A percentile compares a stretch with the other conserved stretches of the same genome.
phyloP scores from a whole-genome alignment of 2,888 invertebrate genomes.

The Taenaris catops region DNA sequence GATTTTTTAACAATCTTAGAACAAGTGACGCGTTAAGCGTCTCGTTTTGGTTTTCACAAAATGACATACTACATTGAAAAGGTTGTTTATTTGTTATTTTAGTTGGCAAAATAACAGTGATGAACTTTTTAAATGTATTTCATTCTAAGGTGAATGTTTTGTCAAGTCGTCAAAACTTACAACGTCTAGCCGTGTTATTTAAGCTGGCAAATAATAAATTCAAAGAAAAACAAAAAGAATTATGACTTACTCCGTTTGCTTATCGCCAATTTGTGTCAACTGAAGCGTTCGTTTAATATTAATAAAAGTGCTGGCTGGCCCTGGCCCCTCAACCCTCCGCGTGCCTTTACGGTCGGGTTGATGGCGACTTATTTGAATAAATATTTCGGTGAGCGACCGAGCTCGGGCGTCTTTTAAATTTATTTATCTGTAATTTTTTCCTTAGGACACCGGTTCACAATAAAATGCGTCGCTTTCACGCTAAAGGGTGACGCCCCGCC shows the following conservation, averaged over 20 bases:
- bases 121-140: too few species aligned
- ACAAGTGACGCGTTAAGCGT: too few species aligned
- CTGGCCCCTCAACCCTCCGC: conserved; percentile 68
- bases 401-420: conserved; percentile 48
- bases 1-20: too few species aligned
- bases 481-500: conserved; percentile 54
- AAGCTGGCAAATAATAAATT: conserved; percentile 21
- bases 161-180: conserved; percentile 5
- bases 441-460: conserved; percentile 43
- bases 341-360: conserved; percentile 73
- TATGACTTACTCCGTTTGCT: conserved; percentile 62
- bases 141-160: conserved; percentile 5
- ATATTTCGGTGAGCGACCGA: conserved; percentile 62
- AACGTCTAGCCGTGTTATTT: conserved; percentile 10
- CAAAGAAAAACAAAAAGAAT: conserved; percentile 39
- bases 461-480: conserved; percentile 33
- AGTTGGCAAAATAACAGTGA: too few species aligned
- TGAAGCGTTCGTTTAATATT: conserved; percentile 76
- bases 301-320: conserved; percentile 72
- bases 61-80: too few species aligned
- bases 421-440: conserved; percentile 47
- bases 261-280: conserved; percentile 77
- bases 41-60: too few species aligned
- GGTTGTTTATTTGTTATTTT: too few species aligned
- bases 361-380: conserved; percentile 77